A percentile compares a stretch with the other conserved stretches of the same genome.
Evolutionary conservation across 2,888 invertebrate genomes (phyloP).

Genomic region (Drosophila dives): DNA sequence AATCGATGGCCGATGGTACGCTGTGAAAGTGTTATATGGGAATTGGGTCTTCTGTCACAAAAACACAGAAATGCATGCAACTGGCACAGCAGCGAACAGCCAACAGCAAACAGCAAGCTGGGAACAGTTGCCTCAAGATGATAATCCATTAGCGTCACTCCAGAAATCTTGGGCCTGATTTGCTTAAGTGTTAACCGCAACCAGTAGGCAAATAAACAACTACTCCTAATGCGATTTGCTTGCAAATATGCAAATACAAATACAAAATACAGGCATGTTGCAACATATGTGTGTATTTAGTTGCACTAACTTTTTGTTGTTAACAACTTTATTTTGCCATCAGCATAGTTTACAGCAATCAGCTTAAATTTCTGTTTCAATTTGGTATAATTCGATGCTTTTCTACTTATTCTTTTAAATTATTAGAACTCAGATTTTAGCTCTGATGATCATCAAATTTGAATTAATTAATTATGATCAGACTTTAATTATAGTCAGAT

Average conservation of each 20-base stretch:
- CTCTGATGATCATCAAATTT: background rate
- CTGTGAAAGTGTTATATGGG: conserved; percentile 62
- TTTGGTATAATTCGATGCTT: background rate
- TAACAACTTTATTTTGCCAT: background rate
- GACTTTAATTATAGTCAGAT: background rate
- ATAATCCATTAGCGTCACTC: conserved; percentile 16
- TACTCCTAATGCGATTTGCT: background rate
- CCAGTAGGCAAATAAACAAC: background rate
- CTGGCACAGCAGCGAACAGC: conserved; percentile 27
- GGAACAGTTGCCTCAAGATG: conserved; percentile 34
- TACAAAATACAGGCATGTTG: background rate
- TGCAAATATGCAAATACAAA: background rate
- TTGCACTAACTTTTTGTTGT: background rate
- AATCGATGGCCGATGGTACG: conserved; percentile 55
- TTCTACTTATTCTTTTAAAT: background rate
- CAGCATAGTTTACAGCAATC: background rate
- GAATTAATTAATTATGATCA: background rate
- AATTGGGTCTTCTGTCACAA: conserved; percentile 32
- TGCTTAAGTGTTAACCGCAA: background rate
- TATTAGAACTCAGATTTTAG: background rate
- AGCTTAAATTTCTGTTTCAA: background rate
- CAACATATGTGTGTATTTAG: background rate
- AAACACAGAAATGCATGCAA: conserved; percentile 30
- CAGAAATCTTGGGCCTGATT: conserved; percentile 12
- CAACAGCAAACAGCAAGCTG: background rate